Evolutionary conservation across 2,888 invertebrate species (phyloP).

Genomic region (Tiphia femorata): DNA sequence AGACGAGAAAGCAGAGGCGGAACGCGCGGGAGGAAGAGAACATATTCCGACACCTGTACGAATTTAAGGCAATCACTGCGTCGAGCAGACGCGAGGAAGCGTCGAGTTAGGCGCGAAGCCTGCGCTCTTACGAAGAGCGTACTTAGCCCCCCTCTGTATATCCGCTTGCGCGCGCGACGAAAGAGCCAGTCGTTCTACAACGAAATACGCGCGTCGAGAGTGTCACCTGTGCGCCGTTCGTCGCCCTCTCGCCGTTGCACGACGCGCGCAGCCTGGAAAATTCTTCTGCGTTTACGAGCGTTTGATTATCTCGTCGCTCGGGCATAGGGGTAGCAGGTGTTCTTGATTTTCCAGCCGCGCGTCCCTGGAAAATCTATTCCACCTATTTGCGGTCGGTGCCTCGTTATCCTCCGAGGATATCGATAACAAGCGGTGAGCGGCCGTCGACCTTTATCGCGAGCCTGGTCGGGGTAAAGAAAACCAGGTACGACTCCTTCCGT

Average conservation of each 20-base stretch:
- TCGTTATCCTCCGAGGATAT: no score
- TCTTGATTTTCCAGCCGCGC: constrained; percentile 6
- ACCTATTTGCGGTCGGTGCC: no score
- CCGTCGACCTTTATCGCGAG: no score
- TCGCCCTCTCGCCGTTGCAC: constrained; percentile 15
- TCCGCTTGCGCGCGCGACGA: not conserved
- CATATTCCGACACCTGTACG: not conserved
- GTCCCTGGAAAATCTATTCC: no score
- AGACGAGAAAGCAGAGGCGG: no score
- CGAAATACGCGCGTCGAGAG: not conserved
- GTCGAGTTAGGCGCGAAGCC: not conserved
- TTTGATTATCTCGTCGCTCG: constrained; percentile 20
- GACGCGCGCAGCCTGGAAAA: not conserved
- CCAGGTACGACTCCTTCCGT: no score
- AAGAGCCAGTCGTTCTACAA: not conserved
- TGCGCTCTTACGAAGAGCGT: not conserved
- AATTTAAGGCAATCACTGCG: not conserved
- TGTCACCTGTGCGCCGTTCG: constrained; percentile 26
- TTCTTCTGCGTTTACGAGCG: constrained; percentile 12
- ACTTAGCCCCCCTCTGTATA: no score
- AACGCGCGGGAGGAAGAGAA: no score
- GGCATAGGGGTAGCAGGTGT: constrained; percentile 36
- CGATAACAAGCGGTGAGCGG: no score
- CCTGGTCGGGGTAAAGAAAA: no score
- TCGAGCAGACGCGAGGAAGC: not conserved